Evolutionary conservation across 2,113 vertebrate genomes (phyloP).

Genomic region (Peromyscus leucopus): DNA sequence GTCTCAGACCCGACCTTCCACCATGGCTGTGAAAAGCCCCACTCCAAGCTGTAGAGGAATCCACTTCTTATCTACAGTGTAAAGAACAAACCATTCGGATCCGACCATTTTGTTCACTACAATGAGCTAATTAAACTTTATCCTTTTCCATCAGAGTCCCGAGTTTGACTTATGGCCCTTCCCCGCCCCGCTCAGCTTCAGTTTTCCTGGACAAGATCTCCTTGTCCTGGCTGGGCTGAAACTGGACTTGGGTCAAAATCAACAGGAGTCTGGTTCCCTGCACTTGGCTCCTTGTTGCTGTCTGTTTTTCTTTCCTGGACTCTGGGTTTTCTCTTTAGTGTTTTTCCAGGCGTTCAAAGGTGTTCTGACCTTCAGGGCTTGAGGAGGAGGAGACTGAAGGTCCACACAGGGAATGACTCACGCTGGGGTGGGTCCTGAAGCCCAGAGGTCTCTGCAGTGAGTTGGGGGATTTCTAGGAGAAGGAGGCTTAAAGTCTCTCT

Average conservation of each 20-base stretch:
- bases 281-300: background rate
- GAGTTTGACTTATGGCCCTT: background rate
- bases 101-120: background rate
- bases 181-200: background rate
- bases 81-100: background rate
- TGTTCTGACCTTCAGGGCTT: background rate
- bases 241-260: conserved; percentile 19
- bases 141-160: background rate
- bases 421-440: background rate
- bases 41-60: background rate
- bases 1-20: background rate
- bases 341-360: conserved; percentile 45
- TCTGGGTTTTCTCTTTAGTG: conserved; percentile 40
- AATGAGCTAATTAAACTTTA: background rate
- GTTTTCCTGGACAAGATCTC: conserved; percentile 38
- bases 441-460: no score
- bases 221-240: conserved; percentile 30
- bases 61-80: background rate
- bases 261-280: conserved; percentile 4
- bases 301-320: conserved; percentile 49
- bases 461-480: background rate
- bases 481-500: background rate
- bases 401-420: background rate
- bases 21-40: background rate
- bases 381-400: background rate